Base-by-base conservation (phyloP, 2,888 invertebrate species). In the Ariolimax columbianus region DNA sequence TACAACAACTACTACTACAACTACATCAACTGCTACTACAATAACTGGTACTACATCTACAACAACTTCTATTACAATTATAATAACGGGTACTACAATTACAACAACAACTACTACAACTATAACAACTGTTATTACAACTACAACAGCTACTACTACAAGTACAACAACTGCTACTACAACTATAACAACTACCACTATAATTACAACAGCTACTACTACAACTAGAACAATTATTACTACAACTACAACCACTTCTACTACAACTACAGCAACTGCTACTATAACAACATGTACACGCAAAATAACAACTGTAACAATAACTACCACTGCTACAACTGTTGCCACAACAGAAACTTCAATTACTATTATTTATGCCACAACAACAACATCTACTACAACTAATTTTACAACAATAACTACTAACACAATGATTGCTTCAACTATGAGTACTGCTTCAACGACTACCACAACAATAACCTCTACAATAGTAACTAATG, bases 41-140 rank as follows among this genome's bases (percentile, higher is more conserved):
- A 55, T 63, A 59, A 75, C 63, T 38, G 40, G 40, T 75, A 51
- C 82, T 59, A n/a, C 63, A 17, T 6, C 63, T 63, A 26, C 26
- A 17, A n/a, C 63, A 17, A n/a, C 63, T 63, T 6, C 59, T 72
- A 75, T 63, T 47, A 70, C 70, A 40, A 81, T 70, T 70, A 81
- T 70, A 40, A 81, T 70, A 40, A 81, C 70, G 38, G 70, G 82
- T 86, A 86, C 86, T 87, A 86, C 86, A 84, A 82, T 86, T 83
- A 86, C 86, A 83, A 84, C 86, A 79, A 82, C 86, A 83, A 73
- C 86, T 85, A 85, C 86, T 85, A 84, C 86, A 68, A 84, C 86
- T 85, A 81, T 81, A 70, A n/a, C n/a, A n/a, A n/a, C n/a, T n/a
- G n/a, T n/a, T n/a, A n/a, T n/a, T n/a, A n/a, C n/a, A n/a, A n/a